These are phyloP conservation scores for Orchesella cincta DNA, from an alignment of 1,140 invertebrate species.

Conservation along the genomic window DNA sequence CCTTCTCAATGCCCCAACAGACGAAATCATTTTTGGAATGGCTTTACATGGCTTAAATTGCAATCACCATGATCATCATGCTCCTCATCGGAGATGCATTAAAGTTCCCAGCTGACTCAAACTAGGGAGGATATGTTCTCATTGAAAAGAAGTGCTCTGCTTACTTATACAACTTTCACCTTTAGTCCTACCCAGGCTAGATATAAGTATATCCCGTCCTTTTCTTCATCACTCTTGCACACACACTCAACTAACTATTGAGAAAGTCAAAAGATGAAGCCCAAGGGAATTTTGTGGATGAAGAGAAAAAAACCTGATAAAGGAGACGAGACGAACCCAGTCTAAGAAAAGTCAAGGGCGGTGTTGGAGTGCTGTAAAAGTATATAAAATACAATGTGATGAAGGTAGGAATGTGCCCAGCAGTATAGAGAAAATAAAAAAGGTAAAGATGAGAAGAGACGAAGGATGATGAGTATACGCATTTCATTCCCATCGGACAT, in stretches of 20 bases:
- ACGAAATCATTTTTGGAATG: constrained; percentile 4
- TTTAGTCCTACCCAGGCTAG: not conserved
- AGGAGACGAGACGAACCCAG: not conserved
- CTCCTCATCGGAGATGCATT: not conserved
- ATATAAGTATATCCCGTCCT: not conserved
- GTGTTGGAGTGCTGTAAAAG: not conserved
- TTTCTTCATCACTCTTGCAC: not conserved
- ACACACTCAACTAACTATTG: not conserved
- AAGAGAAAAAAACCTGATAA: not conserved
- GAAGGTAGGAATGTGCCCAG: not conserved
- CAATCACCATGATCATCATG: constrained; percentile 9
- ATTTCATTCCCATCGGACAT: constrained; percentile 16
- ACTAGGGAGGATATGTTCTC: not conserved
- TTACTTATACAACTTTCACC: not conserved
- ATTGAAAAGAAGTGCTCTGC: too few species aligned
- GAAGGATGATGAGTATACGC: not conserved
- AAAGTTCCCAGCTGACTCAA: not conserved
- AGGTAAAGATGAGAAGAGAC: not conserved
- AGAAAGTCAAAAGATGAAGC: not conserved
- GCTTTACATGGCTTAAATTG: constrained; percentile 13
- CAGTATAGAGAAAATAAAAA: too few species aligned
- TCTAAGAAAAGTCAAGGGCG: constrained; percentile 8
- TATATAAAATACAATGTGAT: not conserved
- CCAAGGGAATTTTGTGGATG: not conserved
- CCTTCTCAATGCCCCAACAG: too few species aligned